Base-by-base conservation (phyloP, 2,888 invertebrate genomes). In the Orchesellides sinensis region DNA sequence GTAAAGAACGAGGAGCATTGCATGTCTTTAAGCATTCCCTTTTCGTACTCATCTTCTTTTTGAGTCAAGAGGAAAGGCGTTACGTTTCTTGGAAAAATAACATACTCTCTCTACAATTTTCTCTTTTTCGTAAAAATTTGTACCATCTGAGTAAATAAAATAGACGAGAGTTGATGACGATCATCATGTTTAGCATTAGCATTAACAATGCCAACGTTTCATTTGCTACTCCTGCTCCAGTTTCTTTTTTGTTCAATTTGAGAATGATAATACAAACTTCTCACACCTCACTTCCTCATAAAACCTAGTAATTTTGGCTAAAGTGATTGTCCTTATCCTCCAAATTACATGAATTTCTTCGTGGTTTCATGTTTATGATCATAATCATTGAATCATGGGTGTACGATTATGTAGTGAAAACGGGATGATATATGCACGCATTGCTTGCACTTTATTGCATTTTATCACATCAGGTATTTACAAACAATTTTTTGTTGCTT, bases 241-340 rank as follows among this genome's bases (percentile, higher is more conserved):
- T 81, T 81, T 61, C 68, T 75, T 69, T 59, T 66, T 65, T 45
- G 21, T 14, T 61, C 32, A 21, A 4, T 23, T 59, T 69, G 69
- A 69, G 61, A 65, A 54, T 29, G 23, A 35, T 75, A 54, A 23
- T 32, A 47, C 35, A 77, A 19, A n/a, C 68, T 54, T 61, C 72
- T 73, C 45, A 81, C 81, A 81, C 81, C 81, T 81, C 59, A 63
- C 79, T 80, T 80, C 72, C 81, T 81, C 56, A 63, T 73, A 59
- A 73, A 81, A 74, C 66, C 73, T 63, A 81, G 81, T 68, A 81
- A 81, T 81, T 81, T 81, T 40, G 66, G 72, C n/a, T 65, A 72
- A 80, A 80, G 81, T 68, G 81, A 81, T 73, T 81, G 81, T 81
- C 81, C n/a, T n/a, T n/a, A n/a, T n/a, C n/a, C 81, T 81, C 73